Evolutionary conservation across 2,797 vertebrate genomes (phyloP).

Genomic region (Sorex maritimensis): DNA sequence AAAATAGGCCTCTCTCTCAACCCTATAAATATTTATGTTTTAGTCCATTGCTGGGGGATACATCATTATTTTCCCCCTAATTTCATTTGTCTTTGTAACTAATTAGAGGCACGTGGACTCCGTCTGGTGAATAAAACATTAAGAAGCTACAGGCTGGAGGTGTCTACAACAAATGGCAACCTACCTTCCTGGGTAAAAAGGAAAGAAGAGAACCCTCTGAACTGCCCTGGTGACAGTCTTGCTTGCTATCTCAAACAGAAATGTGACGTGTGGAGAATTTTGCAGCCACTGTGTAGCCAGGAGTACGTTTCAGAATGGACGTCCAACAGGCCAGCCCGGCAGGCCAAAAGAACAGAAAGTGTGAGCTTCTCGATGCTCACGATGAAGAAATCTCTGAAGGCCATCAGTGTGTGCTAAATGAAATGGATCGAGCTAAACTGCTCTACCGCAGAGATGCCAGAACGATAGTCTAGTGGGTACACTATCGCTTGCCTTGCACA

Average conservation of each 20-base stretch:
- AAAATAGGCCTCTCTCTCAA: not conserved
- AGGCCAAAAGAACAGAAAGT: not conserved
- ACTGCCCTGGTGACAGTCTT: not conserved
- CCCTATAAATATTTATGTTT: slow-evolving; percentile 13
- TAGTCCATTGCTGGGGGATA: not conserved
- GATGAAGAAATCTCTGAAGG: not conserved
- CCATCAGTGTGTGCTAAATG: not conserved
- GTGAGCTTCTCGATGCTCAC: not conserved
- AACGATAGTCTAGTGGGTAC: too few species aligned
- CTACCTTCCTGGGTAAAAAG: not conserved
- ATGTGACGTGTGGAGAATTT: not conserved
- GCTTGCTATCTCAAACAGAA: not conserved
- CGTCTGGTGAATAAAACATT: slow-evolving; percentile 20
- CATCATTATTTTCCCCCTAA: not conserved
- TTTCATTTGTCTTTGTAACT: slow-evolving; percentile 5
- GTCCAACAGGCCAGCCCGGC: not conserved
- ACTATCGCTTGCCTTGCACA: too few species aligned
- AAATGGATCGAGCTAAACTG: not conserved
- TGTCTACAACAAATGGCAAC: not conserved
- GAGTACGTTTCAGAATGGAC: slow-evolving; percentile 8
- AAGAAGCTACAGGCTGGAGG: not conserved
- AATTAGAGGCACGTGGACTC: slow-evolving; percentile 1
- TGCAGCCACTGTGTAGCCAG: not conserved
- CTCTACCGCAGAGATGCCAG: not conserved
- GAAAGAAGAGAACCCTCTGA: not conserved